These are phyloP conservation scores for Ophion costatus DNA, from an alignment of 2,888 invertebrate genomes.

Conservation along the genomic window DNA sequence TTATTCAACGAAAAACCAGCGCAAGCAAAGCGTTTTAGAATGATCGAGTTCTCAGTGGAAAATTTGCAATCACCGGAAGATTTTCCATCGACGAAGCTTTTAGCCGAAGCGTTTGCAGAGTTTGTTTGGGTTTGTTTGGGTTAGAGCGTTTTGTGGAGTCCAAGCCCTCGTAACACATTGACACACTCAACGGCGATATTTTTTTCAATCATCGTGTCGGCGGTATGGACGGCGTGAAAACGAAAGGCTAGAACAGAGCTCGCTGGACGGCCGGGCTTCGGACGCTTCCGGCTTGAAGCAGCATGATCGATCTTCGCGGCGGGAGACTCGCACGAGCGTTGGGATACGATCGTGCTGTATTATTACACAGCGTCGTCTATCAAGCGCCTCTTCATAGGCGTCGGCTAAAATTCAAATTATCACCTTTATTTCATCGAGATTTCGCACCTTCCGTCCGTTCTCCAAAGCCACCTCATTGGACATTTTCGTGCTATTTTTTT, in stretches of 20 bases:
- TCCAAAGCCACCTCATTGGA: neutral
- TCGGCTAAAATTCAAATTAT: neutral
- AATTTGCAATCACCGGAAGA: neutral
- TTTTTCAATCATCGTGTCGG: constrained; percentile 55
- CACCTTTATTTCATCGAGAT: neutral
- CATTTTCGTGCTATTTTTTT: neutral
- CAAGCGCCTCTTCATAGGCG: neutral
- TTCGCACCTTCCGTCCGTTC: neutral
- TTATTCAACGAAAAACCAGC: too few species aligned
- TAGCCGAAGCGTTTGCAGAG: neutral
- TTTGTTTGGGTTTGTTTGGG: neutral
- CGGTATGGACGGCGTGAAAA: constrained; percentile 29
- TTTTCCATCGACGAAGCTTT: neutral
- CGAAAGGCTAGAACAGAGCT: neutral
- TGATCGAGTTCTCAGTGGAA: too few species aligned
- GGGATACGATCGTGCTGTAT: constrained; percentile 17
- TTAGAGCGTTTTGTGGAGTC: constrained; percentile 26
- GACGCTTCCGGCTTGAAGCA: constrained; percentile 47
- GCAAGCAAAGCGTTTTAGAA: too few species aligned
- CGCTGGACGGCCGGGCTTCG: constrained; percentile 19
- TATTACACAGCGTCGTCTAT: neutral
- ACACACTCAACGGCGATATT: constrained; percentile 57
- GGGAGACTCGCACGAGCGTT: constrained; percentile 29
- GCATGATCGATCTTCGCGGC: constrained; percentile 51
- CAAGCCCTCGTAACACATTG: constrained; percentile 10